Evolutionary conservation across 1,140 invertebrate species (phyloP).

Genomic region (Lanistes nyassanus): DNA sequence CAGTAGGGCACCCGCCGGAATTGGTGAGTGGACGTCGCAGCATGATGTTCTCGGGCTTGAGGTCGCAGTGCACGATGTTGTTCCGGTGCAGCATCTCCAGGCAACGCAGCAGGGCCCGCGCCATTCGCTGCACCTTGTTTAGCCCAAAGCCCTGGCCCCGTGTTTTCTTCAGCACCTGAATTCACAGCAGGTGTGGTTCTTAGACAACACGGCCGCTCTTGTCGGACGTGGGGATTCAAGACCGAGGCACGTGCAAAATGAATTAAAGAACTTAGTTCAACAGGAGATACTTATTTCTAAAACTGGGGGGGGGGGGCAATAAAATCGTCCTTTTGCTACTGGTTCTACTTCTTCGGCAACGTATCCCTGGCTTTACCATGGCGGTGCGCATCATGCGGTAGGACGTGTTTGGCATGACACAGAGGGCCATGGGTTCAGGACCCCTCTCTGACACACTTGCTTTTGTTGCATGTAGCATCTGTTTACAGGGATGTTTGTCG

Average conservation of each 20-base stretch:
- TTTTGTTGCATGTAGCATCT: too few species aligned
- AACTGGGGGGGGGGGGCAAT: too few species aligned
- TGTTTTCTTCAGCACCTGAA: constrained; percentile 26
- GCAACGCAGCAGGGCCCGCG: constrained; percentile 22
- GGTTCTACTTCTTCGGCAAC: too few species aligned
- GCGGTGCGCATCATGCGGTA: too few species aligned
- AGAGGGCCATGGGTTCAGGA: too few species aligned
- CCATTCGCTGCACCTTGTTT: constrained; percentile 1
- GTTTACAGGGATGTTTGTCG: too few species aligned
- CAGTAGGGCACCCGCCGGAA: background rate
- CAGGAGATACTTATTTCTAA: too few species aligned
- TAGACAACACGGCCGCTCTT: too few species aligned
- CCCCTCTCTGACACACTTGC: too few species aligned
- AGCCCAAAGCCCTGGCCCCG: constrained; percentile 25
- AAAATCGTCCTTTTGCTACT: too few species aligned
- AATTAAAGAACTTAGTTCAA: background rate
- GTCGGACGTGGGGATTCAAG: background rate
- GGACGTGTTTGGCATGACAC: too few species aligned
- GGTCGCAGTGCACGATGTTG: constrained; percentile 35
- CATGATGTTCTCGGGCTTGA: constrained; percentile 38
- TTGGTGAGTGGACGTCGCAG: constrained; percentile 8
- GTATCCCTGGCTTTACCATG: too few species aligned
- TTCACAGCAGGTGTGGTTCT: background rate
- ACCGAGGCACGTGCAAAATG: background rate
- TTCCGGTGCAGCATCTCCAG: constrained; percentile 28